Percentiles rank a stretch among this genome's conserved stretches.
Conservation (phyloP, 2,797 vertebrate species). For the Hyperoplus lanceolatus region DNA sequence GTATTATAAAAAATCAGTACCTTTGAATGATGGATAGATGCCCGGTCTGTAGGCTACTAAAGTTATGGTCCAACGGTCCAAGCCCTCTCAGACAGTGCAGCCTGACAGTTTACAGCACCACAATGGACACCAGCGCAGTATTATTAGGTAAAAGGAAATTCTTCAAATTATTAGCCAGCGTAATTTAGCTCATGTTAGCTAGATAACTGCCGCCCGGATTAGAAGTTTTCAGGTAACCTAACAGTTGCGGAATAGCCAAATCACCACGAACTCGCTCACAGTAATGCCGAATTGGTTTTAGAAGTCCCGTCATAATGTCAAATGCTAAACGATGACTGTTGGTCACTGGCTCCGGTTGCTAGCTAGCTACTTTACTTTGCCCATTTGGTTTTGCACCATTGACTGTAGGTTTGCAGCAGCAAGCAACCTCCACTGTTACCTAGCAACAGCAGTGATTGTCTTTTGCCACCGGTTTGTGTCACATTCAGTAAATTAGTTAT, state of each 20-base stretch:
- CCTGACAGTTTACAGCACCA: not conserved
- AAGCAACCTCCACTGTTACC: conserved; percentile 32
- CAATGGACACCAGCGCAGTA: conserved; percentile 8
- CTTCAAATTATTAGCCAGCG: not conserved
- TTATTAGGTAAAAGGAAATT: conserved; percentile 42
- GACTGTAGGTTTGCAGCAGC: not conserved
- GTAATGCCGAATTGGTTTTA: not conserved
- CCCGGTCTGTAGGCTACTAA: not conserved
- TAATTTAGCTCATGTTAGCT: conserved; percentile 26
- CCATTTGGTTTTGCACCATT: not conserved
- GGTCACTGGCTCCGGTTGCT: not conserved
- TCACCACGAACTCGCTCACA: not conserved
- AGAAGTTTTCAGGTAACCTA: conserved; percentile 14
- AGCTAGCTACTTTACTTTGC: not conserved
- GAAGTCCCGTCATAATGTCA: not conserved
- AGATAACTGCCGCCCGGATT: conserved; percentile 2
- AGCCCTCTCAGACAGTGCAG: not conserved
- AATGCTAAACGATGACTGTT: not conserved
- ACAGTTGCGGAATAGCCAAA: not conserved
- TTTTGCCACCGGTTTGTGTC: not conserved
- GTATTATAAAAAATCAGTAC: conserved; percentile 9
- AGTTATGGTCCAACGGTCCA: not conserved
- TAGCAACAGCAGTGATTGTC: conserved; percentile 39
- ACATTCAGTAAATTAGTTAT: too few relatives aligned
- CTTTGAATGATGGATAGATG: conserved; percentile 30